These are phyloP conservation scores for Acrocephalus kingi DNA, from an alignment of 2,113 vertebrate genomes.

Conservation along the genomic window DNA sequence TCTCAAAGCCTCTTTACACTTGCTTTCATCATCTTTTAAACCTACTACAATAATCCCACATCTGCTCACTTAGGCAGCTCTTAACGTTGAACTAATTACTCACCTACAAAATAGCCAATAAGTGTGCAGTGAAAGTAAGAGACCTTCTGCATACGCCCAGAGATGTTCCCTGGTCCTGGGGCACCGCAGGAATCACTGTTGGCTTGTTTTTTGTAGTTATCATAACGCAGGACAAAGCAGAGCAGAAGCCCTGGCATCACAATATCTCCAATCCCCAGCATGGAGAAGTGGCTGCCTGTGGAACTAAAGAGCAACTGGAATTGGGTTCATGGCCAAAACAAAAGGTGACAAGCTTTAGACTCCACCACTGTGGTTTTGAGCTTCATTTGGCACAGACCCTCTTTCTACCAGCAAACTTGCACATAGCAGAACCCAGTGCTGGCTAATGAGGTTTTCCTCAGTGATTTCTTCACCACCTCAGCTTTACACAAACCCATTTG, in stretches of 20 bases:
- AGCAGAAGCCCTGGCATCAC: slow-evolving; percentile 98
- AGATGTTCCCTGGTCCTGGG: slow-evolving; percentile 83
- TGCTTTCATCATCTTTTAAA: slow-evolving; percentile 28
- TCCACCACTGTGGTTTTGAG: background rate
- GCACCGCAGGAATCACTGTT: slow-evolving; percentile 80
- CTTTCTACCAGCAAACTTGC: accelerated
- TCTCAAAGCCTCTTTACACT: slow-evolving; percentile 13
- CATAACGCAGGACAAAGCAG: slow-evolving; percentile 97
- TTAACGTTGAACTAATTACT: slow-evolving; percentile 50
- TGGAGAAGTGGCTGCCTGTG: slow-evolving; percentile 98
- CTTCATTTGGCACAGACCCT: background rate
- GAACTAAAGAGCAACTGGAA: slow-evolving; percentile 75
- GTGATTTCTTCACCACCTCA: background rate
- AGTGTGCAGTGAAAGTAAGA: slow-evolving; percentile 99
- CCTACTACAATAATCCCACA: background rate
- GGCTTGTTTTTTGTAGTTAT: slow-evolving; percentile 99
- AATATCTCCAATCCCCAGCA: slow-evolving; percentile 98
- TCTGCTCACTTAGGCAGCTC: background rate
- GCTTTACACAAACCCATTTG: background rate
- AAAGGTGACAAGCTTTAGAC: background rate
- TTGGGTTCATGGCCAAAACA: background rate
- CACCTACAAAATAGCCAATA: slow-evolving; percentile 98
- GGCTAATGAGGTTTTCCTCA: background rate
- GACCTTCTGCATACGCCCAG: slow-evolving; percentile 97
- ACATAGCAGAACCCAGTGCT: background rate